Evolutionary conservation across 92 coral and sea anemone species (phyloP).

Genomic region (Zoanthus solanderi): DNA sequence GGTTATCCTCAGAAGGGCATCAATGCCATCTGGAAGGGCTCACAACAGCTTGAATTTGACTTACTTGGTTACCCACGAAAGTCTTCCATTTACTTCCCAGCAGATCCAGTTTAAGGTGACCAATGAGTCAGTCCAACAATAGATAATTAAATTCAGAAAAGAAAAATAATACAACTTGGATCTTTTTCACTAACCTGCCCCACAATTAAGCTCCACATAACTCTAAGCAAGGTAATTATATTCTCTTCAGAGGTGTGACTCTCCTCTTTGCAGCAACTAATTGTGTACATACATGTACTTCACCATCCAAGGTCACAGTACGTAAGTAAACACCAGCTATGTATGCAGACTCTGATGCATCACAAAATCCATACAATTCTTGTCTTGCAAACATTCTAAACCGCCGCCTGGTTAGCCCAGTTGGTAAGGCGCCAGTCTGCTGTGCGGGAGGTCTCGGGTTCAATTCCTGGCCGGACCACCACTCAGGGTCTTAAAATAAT

Average conservation of each 20-base stretch:
- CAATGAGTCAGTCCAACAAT: too few species aligned
- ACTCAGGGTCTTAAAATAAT: too few species aligned
- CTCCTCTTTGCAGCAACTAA: not conserved
- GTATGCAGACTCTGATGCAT: constrained; percentile 13
- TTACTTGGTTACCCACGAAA: constrained; percentile 63
- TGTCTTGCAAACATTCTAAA: too few species aligned
- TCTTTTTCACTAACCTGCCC: constrained; percentile 3
- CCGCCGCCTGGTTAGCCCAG: too few species aligned
- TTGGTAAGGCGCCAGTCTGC: too few species aligned
- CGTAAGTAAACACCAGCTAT: not conserved
- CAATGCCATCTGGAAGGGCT: constrained; percentile 38
- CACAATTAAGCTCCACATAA: constrained; percentile 14
- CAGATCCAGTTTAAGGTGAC: constrained; percentile 70
- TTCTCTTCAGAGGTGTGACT: constrained; percentile 9
- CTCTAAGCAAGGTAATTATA: constrained; percentile 2
- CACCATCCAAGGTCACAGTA: not conserved
- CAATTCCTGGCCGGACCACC: too few species aligned
- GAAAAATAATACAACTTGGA: not conserved
- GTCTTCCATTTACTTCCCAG: constrained; percentile 57
- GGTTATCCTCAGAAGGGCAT: not conserved
- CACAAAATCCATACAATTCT: not conserved
- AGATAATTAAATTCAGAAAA: too few species aligned
- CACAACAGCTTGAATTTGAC: constrained; percentile 64
- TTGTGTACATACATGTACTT: not conserved
- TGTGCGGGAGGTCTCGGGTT: too few species aligned